Conservation (phyloP, 2,888 invertebrate genomes). For the Mylabris sibirica region DNA sequence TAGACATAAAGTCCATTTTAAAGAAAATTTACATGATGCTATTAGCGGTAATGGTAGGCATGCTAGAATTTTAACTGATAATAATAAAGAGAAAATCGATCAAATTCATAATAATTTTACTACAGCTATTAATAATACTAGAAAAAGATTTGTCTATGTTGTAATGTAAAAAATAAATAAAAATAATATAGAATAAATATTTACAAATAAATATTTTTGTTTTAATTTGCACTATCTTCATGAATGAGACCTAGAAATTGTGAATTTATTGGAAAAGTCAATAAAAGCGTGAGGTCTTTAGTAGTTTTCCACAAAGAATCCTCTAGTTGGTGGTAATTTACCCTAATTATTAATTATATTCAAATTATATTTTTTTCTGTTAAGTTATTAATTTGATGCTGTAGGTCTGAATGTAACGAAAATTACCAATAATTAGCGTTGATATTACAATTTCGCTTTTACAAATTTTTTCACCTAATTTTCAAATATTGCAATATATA, state of each 20-base stretch:
- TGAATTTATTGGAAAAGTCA: neutral
- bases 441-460: neutral
- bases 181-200: constrained; percentile 12
- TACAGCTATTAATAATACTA: constrained; percentile 40
- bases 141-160: constrained; percentile 43
- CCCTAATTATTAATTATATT: no score
- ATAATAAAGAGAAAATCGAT: constrained; percentile 38
- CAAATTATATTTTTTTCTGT: no score
- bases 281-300: neutral
- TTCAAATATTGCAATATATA: neutral
- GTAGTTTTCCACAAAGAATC: neutral
- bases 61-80: constrained; percentile 6
- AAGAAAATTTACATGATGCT: constrained; percentile 59
- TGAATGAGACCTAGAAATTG: neutral
- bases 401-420: neutral
- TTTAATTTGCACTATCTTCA: neutral
- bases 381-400: neutral
- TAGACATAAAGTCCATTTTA: constrained; percentile 74
- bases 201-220: constrained; percentile 12
- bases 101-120: constrained; percentile 49
- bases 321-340: neutral
- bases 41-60: constrained; percentile 38
- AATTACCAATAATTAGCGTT: neutral
- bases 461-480: neutral
- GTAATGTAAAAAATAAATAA: constrained; percentile 43